phyloP scores from a whole-genome alignment of 2,113 vertebrate species.

The Anoplopoma fimbria region DNA sequence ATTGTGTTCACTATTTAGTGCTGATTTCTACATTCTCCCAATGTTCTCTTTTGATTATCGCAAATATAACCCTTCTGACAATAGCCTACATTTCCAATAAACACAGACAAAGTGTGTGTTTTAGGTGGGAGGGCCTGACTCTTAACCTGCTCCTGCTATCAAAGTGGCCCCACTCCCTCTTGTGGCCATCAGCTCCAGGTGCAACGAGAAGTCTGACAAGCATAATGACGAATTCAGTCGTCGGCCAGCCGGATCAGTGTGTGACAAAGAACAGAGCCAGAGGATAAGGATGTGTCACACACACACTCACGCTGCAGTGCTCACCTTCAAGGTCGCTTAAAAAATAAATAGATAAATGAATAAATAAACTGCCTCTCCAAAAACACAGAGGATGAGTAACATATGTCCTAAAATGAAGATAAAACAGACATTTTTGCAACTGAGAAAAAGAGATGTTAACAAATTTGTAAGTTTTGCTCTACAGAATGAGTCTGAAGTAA shows the following conservation, averaged over 20 bases:
- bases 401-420: not conserved
- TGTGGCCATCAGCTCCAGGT: conserved; percentile 50
- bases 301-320: not conserved
- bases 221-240: conserved; percentile 19
- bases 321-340: conserved; percentile 1
- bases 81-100: not conserved
- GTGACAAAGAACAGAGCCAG: not conserved
- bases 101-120: not conserved
- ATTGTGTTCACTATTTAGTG: not conserved
- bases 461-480: not conserved
- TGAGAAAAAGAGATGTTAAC: not conserved
- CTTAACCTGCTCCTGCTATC: not conserved
- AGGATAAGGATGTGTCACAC: conserved; percentile 3
- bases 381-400: not conserved
- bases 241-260: conserved; percentile 13
- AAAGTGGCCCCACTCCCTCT: conserved; percentile 71
- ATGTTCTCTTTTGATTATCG: not conserved
- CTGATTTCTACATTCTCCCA: not conserved
- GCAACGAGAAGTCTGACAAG: conserved; percentile 27
- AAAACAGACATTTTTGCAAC: not conserved
- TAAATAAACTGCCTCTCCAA: not conserved
- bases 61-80: not conserved
- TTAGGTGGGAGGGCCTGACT: not conserved
- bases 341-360: not conserved
- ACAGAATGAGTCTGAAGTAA: not conserved